A percentile compares a stretch with the other conserved stretches of the same genome.
Evolutionary conservation across 2,113 vertebrate genomes (phyloP).

Genomic region (Pseudolaguvia tuberculata): DNA sequence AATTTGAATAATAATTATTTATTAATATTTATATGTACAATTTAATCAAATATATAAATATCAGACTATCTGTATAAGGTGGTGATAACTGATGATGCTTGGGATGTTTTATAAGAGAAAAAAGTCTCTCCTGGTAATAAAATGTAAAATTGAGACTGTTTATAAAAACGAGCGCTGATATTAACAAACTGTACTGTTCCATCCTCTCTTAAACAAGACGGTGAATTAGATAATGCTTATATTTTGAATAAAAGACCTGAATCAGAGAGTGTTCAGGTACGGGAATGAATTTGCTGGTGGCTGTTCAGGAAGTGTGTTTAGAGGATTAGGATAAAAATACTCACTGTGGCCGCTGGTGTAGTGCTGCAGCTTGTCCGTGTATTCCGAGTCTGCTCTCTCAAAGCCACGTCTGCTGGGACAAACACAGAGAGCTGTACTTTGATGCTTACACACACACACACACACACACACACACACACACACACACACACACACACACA

Average conservation of each 20-base stretch:
- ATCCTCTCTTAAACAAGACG: not conserved
- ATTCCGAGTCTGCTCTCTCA: constrained; percentile 92
- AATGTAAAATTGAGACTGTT: not conserved
- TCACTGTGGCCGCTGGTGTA: constrained; percentile 99
- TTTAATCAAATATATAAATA: no score
- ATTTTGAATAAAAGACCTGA: not conserved
- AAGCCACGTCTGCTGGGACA: constrained; percentile 93
- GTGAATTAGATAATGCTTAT: not conserved
- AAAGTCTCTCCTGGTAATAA: not conserved
- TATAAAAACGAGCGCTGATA: not conserved
- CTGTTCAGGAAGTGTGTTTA: not conserved
- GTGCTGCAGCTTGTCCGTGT: constrained; percentile 98
- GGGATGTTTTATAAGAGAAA: no score
- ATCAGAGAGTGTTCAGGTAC: not conserved
- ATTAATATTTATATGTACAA: no score
- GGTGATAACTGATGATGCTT: no score
- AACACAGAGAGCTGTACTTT: constrained; percentile 48
- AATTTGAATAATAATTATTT: no score
- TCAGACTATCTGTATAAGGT: no score
- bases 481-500: not conserved
- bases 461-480: not conserved
- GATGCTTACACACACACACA: not conserved
- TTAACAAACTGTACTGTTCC: constrained; percentile 1
- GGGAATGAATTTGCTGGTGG: not conserved
- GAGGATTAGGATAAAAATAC: constrained; percentile 60